Evolutionary conservation across 2,113 vertebrate species (phyloP), one percentile per base, ranked within the genome.

Genomic region (Speoplatyrhinus poulsoni): DNA sequence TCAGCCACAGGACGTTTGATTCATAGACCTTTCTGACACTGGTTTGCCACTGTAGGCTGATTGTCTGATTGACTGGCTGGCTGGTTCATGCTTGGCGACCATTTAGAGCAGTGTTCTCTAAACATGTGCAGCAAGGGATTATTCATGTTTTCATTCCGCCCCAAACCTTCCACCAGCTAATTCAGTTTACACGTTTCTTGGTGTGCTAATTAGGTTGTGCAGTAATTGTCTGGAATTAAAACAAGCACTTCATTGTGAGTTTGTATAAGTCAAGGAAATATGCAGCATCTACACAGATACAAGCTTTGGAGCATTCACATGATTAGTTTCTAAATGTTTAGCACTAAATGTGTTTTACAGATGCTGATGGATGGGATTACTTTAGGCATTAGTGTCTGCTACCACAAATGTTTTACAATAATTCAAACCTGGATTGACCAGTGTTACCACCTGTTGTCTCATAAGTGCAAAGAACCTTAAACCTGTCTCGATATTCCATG

Each of bases 41-140:
- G 73, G 80, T 85, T 88, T 89, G 84, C 84, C 87, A 88, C 83
- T 82, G 77, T 85, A 84, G 82, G 16, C 74, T 71, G 75, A 70
- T 75, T 76, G 78, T 69, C 78, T 41, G 68, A 67, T 36, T 82
- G 61, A 76, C 76, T 77, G 74, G 69, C 68, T 80, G 73, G 53
- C 63, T 83, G 76, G 68, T 75, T 84, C 70, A 76, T 77, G 33
- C 6, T 54, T 54, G 36, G 36, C 5, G 36, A 41, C 36, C 36
- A 41, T 41, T 41, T 41, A 41, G 36, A 41, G 5, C 36, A 41
- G 7, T 41, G 6, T 5, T 41, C 36, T 41, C 36, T 8, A 41
- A 41, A 41, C 36, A 41, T 41, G 36, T 41, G 36, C 6, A 41
- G 4, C 36, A 41, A 41, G 36, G 36, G 36, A 41, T 41, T 41